Conservation (phyloP, 1,140 invertebrate genomes). For the Rhizoglyphus robini region DNA sequence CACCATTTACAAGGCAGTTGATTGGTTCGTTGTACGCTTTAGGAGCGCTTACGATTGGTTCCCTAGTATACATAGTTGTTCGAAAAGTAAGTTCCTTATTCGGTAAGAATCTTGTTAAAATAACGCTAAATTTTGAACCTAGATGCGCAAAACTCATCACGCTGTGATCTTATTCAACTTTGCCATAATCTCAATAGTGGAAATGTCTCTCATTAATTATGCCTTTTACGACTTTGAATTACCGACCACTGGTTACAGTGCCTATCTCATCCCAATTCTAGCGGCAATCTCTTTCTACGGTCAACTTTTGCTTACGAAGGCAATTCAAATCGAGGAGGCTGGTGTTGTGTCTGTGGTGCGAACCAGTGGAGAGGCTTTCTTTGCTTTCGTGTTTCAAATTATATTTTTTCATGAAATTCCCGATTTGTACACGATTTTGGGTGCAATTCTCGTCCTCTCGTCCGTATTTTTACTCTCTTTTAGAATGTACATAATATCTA, state of each 20-base stretch:
- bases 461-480: constrained; percentile 66
- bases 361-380: constrained; percentile 56
- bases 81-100: constrained; percentile 44
- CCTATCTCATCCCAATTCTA: constrained; percentile 59
- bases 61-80: constrained; percentile 70
- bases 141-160: constrained; percentile 59
- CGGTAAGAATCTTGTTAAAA: neutral
- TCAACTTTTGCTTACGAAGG: constrained; percentile 27
- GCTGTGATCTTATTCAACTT: constrained; percentile 79
- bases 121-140: neutral
- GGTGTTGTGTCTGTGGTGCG: constrained; percentile 28
- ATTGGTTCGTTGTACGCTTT: constrained; percentile 69
- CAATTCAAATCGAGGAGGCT: constrained; percentile 29
- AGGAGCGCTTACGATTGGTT: constrained; percentile 67
- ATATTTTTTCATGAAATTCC: constrained; percentile 37
- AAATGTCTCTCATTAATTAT: constrained; percentile 58
- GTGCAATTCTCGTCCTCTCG: constrained; percentile 63
- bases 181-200: constrained; percentile 60
- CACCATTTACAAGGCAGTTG: constrained; percentile 30
- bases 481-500: constrained; percentile 62
- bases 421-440: constrained; percentile 47
- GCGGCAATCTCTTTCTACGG: constrained; percentile 33
- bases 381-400: constrained; percentile 74
- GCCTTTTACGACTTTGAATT: constrained; percentile 61
- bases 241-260: constrained; percentile 58